These are phyloP conservation scores for Eupithecia subfuscata DNA, from an alignment of 2,888 invertebrate species.

Conservation along the genomic window DNA sequence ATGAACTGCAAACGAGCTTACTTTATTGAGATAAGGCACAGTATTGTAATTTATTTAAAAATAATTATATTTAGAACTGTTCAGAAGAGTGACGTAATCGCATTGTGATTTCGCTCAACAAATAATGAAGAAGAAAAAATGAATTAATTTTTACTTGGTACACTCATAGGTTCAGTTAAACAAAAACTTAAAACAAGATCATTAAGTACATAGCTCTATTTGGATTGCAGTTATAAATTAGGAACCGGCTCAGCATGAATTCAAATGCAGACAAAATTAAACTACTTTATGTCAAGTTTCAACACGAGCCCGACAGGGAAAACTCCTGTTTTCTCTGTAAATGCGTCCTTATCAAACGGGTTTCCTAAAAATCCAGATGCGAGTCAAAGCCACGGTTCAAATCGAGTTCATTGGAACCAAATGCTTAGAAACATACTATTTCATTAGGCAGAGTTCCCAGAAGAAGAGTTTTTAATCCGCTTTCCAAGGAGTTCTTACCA, in stretches of 20 bases:
- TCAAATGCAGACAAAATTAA: too few relatives aligned
- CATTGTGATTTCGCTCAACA: not conserved
- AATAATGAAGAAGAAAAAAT: too few relatives aligned
- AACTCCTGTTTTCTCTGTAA: slow-evolving; percentile 13
- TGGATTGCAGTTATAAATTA: too few relatives aligned
- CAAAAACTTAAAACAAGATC: too few relatives aligned
- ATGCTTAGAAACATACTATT: slow-evolving; percentile 22
- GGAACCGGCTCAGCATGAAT: too few relatives aligned
- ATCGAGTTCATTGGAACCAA: slow-evolving; percentile 41
- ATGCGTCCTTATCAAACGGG: slow-evolving; percentile 39
- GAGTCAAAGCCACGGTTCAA: slow-evolving; percentile 28
- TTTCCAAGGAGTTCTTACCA: not conserved
- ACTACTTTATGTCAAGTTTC: not conserved
- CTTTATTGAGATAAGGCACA: not conserved
- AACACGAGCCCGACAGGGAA: not conserved
- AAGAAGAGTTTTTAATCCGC: not conserved
- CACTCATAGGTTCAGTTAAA: too few relatives aligned
- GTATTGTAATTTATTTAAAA: not conserved
- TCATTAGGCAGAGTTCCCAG: not conserved
- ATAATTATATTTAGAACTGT: not conserved
- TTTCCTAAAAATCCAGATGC: slow-evolving; percentile 45
- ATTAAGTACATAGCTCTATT: too few relatives aligned
- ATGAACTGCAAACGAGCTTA: too few relatives aligned
- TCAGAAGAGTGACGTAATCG: too few relatives aligned
- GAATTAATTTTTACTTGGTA: too few relatives aligned